These are phyloP conservation scores for Vanessa tameamea DNA, from an alignment of 1,140 invertebrate species.

Conservation along the genomic window DNA sequence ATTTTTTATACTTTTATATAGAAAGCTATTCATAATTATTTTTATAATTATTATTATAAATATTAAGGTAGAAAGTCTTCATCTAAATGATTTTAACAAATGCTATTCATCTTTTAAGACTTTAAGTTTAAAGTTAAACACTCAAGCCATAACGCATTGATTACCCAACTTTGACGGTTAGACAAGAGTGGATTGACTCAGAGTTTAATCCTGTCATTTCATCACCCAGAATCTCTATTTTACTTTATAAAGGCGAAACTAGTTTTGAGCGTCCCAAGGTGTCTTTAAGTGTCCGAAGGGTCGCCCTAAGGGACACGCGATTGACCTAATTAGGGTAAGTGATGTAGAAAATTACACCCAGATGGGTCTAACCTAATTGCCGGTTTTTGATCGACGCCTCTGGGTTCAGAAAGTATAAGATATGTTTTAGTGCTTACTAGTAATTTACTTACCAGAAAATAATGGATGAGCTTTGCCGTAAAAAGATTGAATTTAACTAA, in stretches of 20 bases:
- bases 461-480: not conserved
- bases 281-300: slow-evolving; percentile 46
- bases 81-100: not conserved
- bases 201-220: slow-evolving; percentile 31
- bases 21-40: too few species aligned
- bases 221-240: slow-evolving; percentile 37
- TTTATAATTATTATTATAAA: too few species aligned
- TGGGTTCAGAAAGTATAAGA: not conserved
- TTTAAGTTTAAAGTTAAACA: not conserved
- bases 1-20: too few species aligned
- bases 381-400: slow-evolving; percentile 24
- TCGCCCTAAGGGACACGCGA: slow-evolving; percentile 48
- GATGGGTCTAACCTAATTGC: slow-evolving; percentile 20
- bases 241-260: slow-evolving; percentile 37
- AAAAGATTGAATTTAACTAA: too few species aligned
- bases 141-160: not conserved
- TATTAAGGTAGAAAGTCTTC: too few species aligned
- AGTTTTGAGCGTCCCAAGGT: slow-evolving; percentile 40
- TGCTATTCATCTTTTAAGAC: not conserved
- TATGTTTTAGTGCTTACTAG: not conserved
- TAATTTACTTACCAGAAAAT: slow-evolving; percentile 1
- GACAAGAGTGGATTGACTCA: slow-evolving; percentile 18
- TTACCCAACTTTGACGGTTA: slow-evolving; percentile 12
- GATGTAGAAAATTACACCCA: slow-evolving; percentile 65
- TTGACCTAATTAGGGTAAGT: slow-evolving; percentile 70